phyloP scores from a whole-genome alignment of 2,888 invertebrate genomes.

The Hetaerina titia region DNA sequence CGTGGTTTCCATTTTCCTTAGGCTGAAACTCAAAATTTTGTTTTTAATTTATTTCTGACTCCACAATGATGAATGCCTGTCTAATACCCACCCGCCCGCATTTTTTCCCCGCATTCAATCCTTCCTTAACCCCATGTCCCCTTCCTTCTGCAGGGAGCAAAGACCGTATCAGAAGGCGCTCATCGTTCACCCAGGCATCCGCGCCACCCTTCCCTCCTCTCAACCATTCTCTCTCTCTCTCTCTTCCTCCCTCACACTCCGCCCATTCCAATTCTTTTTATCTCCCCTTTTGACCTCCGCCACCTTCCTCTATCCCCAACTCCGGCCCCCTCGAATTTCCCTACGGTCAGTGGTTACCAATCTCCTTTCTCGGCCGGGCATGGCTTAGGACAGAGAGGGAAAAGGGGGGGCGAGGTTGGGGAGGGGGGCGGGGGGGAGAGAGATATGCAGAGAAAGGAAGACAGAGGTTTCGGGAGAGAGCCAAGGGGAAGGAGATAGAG shows the following conservation, averaged over 20 bases:
- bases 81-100: background rate
- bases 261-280: constrained; percentile 1
- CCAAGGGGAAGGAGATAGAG: background rate
- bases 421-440: background rate
- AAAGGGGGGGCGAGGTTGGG: background rate
- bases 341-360: constrained; percentile 65
- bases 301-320: background rate
- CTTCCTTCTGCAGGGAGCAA: background rate
- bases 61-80: background rate
- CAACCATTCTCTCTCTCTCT: background rate
- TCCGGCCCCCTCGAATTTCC: constrained; percentile 36
- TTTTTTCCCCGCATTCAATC: background rate
- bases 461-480: background rate
- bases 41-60: background rate
- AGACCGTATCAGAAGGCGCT: constrained; percentile 20
- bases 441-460: background rate
- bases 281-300: background rate
- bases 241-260: background rate
- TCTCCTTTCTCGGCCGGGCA: constrained; percentile 37
- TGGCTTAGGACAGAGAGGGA: background rate
- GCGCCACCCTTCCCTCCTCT: constrained; percentile 1
- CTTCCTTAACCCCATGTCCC: background rate
- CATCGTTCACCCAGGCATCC: background rate
- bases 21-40: background rate
- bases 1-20: background rate